phyloP scores from a whole-genome alignment of 2,888 invertebrate species.

The Orthonevra nobilis region DNA sequence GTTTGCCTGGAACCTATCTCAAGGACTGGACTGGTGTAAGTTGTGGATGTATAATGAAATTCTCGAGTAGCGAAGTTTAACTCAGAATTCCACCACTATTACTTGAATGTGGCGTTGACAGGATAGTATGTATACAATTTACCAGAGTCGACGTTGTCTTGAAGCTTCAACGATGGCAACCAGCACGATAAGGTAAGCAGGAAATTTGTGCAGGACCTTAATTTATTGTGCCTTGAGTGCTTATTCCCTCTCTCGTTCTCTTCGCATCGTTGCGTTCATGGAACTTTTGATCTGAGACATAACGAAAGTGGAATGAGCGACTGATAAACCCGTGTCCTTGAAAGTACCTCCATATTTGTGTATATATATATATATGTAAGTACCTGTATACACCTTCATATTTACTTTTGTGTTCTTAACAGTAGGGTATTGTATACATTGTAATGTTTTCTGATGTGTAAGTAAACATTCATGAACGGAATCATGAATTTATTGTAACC shows the following conservation, averaged over 20 bases:
- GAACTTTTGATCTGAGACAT: constrained; percentile 32
- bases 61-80: constrained; percentile 2
- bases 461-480: too few relatives aligned
- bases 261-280: neutral
- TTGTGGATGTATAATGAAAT: constrained; percentile 26
- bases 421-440: too few relatives aligned
- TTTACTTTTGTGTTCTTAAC: too few relatives aligned
- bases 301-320: constrained; percentile 28
- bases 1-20: neutral
- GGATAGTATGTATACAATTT: constrained; percentile 9
- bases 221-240: constrained; percentile 21
- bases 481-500: too few relatives aligned
- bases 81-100: constrained; percentile 7
- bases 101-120: neutral
- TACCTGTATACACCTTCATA: too few relatives aligned
- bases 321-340: constrained; percentile 30
- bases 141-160: neutral
- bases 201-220: constrained; percentile 38
- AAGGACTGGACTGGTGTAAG: neutral
- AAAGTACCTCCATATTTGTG: constrained; percentile 17
- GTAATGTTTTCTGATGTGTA: too few relatives aligned
- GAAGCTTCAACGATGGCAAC: constrained; percentile 1
- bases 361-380: too few relatives aligned
- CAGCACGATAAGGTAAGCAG: constrained; percentile 26
- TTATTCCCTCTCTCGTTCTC: constrained; percentile 1